Base-by-base conservation (phyloP, 2,113 vertebrate genomes). In the Hypomesus transpacificus region DNA sequence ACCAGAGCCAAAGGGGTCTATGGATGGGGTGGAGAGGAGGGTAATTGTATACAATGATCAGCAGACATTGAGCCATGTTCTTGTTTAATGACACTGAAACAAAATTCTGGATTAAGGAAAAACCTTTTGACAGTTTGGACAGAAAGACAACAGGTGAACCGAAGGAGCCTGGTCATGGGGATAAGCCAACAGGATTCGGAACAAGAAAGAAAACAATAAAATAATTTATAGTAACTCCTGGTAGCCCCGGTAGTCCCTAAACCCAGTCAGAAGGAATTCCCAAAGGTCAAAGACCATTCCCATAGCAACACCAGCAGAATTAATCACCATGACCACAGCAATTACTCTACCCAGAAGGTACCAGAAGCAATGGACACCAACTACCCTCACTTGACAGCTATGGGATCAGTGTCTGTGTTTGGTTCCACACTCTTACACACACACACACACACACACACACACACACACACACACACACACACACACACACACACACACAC, bases 1-100 rank as follows among this genome's bases (percentile, higher is more conserved):
- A 11, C 94, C 92, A 22, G 95, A 90, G 84, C 94, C 94, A 88
- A 99, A 99, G 78, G 95, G 95, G 93, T 99, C 96, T 97, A 96
- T 70, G 39, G 46, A 65, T 39, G 52, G 8, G 50, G 52, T 28
- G 11, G 34, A 66, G 74, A 62, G 21, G 64, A 9, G 21, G 64
- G 46, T 9, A 51, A 78, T 75, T 71, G 86, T 80, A 82, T 75
- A 79, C 20, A 71, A 62, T 17, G n/a, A 46, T 4, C 58, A 71
- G 46, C 71, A 46, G 14, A 67, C 50, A 65, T 17, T 66, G 28
- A 57, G 13, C 9, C 57, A 61, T 61, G 22, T 9, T 14, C 9
- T 26, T 7, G 18, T 60, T 6, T 60, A 14, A 22, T 60, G 58
- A 60, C n/a, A 60, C 24, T 26, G 7, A 34, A 34, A 34, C 5